Evolutionary conservation across 37 sponge, comb jelly and placozoan species (phyloP).

Genomic region (Petrosia ficiformis): DNA sequence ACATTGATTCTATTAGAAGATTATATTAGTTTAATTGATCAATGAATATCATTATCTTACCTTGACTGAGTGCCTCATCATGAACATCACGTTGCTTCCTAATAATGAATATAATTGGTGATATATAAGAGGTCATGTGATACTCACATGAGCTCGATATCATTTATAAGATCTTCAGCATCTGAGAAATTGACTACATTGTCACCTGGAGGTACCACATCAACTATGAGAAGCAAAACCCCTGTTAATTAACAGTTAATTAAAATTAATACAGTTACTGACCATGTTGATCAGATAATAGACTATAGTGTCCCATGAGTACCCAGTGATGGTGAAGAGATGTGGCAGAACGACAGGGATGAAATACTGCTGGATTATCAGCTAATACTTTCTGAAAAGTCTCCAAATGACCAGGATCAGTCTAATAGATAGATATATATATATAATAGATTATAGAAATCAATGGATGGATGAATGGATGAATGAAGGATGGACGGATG

Average conservation of each 20-base stretch:
- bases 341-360: slow-evolving; percentile 68
- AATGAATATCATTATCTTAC: slow-evolving; percentile 4
- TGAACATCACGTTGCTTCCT: slow-evolving; percentile 54
- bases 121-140: not conserved
- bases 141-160: slow-evolving; percentile 67
- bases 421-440: slow-evolving; percentile 17
- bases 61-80: slow-evolving; percentile 71
- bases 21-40: not conserved
- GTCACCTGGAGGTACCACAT: slow-evolving; percentile 52
- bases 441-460: not conserved
- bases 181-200: slow-evolving; percentile 54
- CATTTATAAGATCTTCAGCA: slow-evolving; percentile 67
- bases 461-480: too few species aligned
- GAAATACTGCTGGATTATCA: slow-evolving; percentile 69
- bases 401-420: slow-evolving; percentile 67
- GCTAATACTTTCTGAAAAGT: slow-evolving; percentile 69
- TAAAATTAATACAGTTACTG: not conserved
- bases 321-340: slow-evolving; percentile 93
- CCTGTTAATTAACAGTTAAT: not conserved
- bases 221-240: slow-evolving; percentile 29
- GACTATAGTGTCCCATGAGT: slow-evolving; percentile 82
- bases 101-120: not conserved
- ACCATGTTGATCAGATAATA: slow-evolving; percentile 87
- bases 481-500: too few species aligned
- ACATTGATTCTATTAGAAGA: slow-evolving; percentile 52